Conservation (phyloP, 2,888 invertebrate genomes). For the Brachylomia viminalis region DNA sequence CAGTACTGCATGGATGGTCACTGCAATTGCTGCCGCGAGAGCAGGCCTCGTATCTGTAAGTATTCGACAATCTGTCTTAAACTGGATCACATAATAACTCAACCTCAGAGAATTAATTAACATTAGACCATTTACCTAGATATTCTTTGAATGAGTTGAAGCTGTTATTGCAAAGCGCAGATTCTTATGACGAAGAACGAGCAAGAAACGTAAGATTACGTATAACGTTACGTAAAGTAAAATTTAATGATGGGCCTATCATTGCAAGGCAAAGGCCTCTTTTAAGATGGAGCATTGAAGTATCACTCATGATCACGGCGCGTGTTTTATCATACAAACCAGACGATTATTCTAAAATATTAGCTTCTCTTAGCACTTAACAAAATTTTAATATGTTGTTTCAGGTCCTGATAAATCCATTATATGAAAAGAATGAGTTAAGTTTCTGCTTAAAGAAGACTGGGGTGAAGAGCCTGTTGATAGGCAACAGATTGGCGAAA, state of each 20-base stretch:
- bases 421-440: constrained; percentile 93
- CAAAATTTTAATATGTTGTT: neutral
- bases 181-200: too few relatives aligned
- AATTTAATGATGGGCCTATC: too few relatives aligned
- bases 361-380: neutral
- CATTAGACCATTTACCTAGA: too few relatives aligned
- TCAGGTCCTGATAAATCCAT: constrained; percentile 95
- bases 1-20: constrained; percentile 93
- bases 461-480: constrained; percentile 92
- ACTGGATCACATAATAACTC: too few relatives aligned
- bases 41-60: constrained; percentile 94
- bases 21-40: constrained; percentile 93
- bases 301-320: too few relatives aligned
- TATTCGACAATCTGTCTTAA: neutral
- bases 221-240: too few relatives aligned
- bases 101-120: too few relatives aligned
- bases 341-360: neutral
- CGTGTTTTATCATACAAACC: too few relatives aligned
- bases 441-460: constrained; percentile 94
- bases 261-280: neutral
- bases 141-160: too few relatives aligned
- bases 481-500: constrained; percentile 91
- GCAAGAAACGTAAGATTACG: too few relatives aligned
- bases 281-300: too few relatives aligned
- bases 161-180: too few relatives aligned